Conservation (phyloP, 2,113 vertebrate species). For the Oenanthe melanoleuca region DNA sequence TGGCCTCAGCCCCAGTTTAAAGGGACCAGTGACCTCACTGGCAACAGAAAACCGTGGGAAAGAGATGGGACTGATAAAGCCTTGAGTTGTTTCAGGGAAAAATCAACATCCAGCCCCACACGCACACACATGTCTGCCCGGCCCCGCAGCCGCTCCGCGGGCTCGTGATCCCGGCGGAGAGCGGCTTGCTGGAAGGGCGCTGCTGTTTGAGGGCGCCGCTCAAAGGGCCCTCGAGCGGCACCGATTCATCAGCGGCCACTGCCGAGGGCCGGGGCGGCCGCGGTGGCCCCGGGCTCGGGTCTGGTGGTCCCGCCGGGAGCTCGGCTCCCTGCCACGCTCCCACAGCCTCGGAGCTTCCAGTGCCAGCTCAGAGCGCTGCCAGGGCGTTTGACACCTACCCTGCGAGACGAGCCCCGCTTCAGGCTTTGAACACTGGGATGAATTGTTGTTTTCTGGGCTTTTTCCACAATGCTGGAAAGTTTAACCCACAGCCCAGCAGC, state of each 20-base stretch:
- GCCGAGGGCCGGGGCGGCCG: not conserved
- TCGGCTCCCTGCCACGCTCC: not conserved
- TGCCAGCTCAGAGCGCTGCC: not conserved
- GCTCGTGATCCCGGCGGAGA: not conserved
- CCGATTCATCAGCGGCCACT: fast-evolving
- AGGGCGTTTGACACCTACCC: not conserved
- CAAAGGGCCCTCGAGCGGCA: not conserved
- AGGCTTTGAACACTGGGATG: not conserved
- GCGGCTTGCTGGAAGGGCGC: not conserved
- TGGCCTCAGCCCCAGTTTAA: constrained; percentile 67
- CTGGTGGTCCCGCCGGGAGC: not conserved
- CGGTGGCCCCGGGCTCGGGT: not conserved
- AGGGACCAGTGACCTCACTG: constrained; percentile 73
- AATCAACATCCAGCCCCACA: constrained; percentile 66
- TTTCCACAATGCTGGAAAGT: not conserved
- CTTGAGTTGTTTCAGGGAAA: constrained; percentile 70
- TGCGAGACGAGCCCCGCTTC: not conserved
- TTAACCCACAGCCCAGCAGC: not conserved
- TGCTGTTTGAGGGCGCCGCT: not conserved
- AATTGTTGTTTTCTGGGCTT: not conserved
- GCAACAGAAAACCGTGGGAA: constrained; percentile 75
- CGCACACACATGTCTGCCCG: constrained; percentile 61
- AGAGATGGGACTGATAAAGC: constrained; percentile 72
- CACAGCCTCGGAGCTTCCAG: not conserved
- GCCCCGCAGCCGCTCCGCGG: not conserved